Base-by-base conservation (phyloP, 2,888 invertebrate genomes). In the Drosophila formosana region DNA sequence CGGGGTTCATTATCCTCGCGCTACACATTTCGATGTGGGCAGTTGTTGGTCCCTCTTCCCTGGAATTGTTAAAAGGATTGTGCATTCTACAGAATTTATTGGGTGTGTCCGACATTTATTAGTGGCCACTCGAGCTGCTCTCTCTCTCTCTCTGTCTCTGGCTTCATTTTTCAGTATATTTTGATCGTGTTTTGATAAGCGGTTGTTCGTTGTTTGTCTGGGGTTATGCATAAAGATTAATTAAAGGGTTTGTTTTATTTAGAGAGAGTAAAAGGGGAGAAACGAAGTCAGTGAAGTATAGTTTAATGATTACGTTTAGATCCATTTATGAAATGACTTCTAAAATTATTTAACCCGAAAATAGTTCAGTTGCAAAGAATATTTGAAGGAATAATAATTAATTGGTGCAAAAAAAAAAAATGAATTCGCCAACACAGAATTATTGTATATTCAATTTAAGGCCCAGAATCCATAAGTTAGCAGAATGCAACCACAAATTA, bases 51-150 rank as follows among this genome's bases (percentile, higher is more conserved):
- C 34, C 46, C 66, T 55, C 62, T 69, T 72, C 65, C 45, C 11
- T 51, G 66, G 66, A 79, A 77, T 66, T 78, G 58, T 62, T 75
- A 80, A 88, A 83, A 83, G 83, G 83, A 83, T 83, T 83, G 83
- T 73, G 68, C 72, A 89, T 87, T 89, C 89, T 72, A 30, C 34
- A 60, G 76, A 88, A 86, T 90, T 88, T 85, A 76, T 85, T 83
- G 81, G 90, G 89, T 80, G 88, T 90, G 90, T 83, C 89, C 78
- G 64, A 73, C 74, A 67, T 67, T 56, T 66, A 84, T 82, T 84
- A 80, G 84, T 69, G 68, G 78, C 67, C 5, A 60, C 23, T 69
- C 61, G 30, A n/a, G 13, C 23, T 34, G 47, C 23, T 32, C 64
- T 53, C 45, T 13, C 56, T 45, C 49, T 60, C 46, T 52, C 32